These are phyloP conservation scores for Coryphaenoides rupestris DNA, from an alignment of 2,113 vertebrate genomes.

Conservation along the genomic window DNA sequence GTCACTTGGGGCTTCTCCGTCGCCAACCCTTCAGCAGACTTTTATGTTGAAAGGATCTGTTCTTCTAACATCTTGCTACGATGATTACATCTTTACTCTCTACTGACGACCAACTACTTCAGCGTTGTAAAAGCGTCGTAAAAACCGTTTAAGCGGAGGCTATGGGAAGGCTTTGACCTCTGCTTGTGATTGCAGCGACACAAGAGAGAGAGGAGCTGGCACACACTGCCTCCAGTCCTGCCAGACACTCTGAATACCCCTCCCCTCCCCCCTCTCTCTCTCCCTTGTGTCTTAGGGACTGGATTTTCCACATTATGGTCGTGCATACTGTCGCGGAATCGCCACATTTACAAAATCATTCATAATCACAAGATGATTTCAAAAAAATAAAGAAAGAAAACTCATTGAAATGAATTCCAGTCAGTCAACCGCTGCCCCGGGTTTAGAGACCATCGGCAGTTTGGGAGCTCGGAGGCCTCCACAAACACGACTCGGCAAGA, in stretches of 20 bases:
- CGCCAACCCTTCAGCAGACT: slow-evolving; percentile 3
- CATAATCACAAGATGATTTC: neutral
- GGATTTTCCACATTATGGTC: neutral
- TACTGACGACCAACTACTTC: neutral
- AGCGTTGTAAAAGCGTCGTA: slow-evolving; percentile 4
- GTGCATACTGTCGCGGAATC: neutral
- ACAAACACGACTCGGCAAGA: too few species aligned
- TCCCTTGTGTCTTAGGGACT: neutral
- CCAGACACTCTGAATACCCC: slow-evolving; percentile 32
- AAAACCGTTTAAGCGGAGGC: slow-evolving; percentile 14
- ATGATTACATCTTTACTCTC: slow-evolving; percentile 13
- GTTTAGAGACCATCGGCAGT: slow-evolving; percentile 18
- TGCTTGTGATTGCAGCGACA: slow-evolving; percentile 26
- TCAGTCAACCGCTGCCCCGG: slow-evolving; percentile 28
- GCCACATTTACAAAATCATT: neutral
- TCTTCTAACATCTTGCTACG: neutral
- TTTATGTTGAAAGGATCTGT: neutral
- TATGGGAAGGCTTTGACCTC: slow-evolving; percentile 26
- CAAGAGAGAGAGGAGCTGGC: slow-evolving; percentile 44
- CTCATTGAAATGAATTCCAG: neutral
- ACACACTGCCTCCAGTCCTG: slow-evolving; percentile 44
- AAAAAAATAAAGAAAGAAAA: neutral
- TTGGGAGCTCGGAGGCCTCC: too few species aligned
- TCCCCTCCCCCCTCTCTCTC: neutral
- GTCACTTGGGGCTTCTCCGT: slow-evolving; percentile 20